Evolutionary conservation across 2,797 vertebrate genomes (phyloP).

Genomic region (Darevskia mixta): DNA sequence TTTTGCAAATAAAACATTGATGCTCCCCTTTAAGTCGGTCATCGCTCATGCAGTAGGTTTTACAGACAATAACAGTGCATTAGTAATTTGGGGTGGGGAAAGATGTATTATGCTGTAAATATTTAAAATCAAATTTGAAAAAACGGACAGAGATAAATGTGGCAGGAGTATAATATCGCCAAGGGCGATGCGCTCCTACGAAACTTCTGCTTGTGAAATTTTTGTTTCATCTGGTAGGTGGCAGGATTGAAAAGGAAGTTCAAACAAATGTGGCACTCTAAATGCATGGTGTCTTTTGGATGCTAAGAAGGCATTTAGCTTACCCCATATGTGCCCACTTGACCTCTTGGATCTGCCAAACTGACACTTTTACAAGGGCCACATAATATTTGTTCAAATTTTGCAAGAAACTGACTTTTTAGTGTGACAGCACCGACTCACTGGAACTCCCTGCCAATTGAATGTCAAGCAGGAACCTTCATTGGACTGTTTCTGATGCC

Average conservation of each 20-base stretch:
- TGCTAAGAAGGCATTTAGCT: no score
- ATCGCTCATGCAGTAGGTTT: conserved; percentile 95
- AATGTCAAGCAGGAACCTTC: no score
- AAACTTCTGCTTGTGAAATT: conserved; percentile 52
- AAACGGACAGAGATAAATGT: conserved; percentile 99
- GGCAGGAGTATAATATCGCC: conserved; percentile 77
- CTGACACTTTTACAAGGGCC: no score
- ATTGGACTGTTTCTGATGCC: no score
- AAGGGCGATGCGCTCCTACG: conserved; percentile 78
- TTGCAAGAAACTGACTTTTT: no score
- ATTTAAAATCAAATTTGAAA: conserved; percentile 99
- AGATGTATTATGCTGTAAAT: conserved; percentile 99
- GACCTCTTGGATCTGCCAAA: no score
- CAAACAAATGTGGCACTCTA: not conserved
- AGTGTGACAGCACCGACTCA: no score
- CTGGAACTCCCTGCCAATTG: no score
- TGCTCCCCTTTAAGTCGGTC: conserved; percentile 93
- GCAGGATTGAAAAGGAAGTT: conserved; percentile 70
- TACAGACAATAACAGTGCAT: conserved; percentile 98
- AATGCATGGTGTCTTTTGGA: not conserved
- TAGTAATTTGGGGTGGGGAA: conserved; percentile 95
- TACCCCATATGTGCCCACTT: no score
- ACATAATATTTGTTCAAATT: no score
- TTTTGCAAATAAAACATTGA: conserved; percentile 99
- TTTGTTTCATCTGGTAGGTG: conserved; percentile 71